Evolutionary conservation across 2,888 invertebrate genomes (phyloP), one percentile per base, ranked within the genome.

Genomic region (Lochmaea capreae): DNA sequence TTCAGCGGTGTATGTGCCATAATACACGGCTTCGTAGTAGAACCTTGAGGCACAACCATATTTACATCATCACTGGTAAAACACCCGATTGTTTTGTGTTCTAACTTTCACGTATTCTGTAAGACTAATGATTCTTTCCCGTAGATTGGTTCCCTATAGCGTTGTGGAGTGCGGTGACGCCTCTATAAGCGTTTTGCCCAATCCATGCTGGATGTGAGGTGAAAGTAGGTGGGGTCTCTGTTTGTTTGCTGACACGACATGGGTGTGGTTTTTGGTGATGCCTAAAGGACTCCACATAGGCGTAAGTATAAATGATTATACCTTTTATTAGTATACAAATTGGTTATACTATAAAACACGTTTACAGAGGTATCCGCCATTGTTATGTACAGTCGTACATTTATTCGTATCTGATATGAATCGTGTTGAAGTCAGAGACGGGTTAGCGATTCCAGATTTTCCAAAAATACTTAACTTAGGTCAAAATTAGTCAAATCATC

Each of bases 1-100:
- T 92, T 92, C 1, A 92, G 85, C 4, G 92, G 91, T 73, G 91
- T 90, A 61, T 91, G 89, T 73, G 91, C 90, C 89, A 90, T 90
- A 75, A 81, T 80, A 67, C 77, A 77, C 76, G 77, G 75, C 75
- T 65, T 75, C 11, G 74, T 71, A 59, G 72, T 61, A 61, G 78
- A 75, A 76, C 76, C 77, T 70, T 76, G 77, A 63, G 78, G 75
- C 76, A 79, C 80, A 62, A 81, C 82, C 82, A 82, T 82, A 78
- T 81, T 81, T 79, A 79, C 79, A 80, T 78, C 73, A 73, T 79
- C 76, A 78, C 78, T 65, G 54, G 46, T 65, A 26, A 63, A 33
- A 54, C 14, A 9, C 9, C 14, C 16, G 46, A 61, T 65, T 59
- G 49, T 71, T 70, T 54, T 69, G 52, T 67, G 57, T 54, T 58